Conservation (phyloP, 92 coral and sea anemone species). For the Heliopora coerulea region DNA sequence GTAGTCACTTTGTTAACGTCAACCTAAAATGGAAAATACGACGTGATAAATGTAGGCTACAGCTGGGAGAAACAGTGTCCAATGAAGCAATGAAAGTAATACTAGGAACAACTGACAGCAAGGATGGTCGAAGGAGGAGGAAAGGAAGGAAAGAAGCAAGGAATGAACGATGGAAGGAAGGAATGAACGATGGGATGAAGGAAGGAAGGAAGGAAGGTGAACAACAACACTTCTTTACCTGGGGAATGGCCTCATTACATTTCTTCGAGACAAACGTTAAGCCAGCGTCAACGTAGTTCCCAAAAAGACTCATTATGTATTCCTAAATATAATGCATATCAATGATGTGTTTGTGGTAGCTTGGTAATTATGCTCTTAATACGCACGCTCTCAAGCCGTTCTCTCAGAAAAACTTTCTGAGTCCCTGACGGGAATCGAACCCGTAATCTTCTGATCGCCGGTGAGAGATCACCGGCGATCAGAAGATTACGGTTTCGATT, state of each 20-base stretch:
- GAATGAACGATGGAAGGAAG: not conserved
- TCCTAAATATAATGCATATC: conserved; percentile 52
- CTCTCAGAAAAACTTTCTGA: not conserved
- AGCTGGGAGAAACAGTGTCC: too few species aligned
- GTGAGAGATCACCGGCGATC: not conserved
- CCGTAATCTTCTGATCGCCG: not conserved
- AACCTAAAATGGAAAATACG: too few species aligned
- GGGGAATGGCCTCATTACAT: conserved; percentile 92
- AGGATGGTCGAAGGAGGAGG: not conserved
- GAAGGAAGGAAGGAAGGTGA: not conserved
- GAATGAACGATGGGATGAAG: not conserved
- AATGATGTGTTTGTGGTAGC: too few species aligned
- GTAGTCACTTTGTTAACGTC: conserved; percentile 89
- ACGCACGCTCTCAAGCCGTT: too few species aligned
- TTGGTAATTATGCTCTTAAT: too few species aligned
- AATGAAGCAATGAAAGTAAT: too few species aligned
- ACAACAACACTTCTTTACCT: conserved; percentile 49
- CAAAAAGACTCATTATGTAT: conserved; percentile 85
- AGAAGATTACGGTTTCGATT: too few species aligned
- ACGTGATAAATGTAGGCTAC: too few species aligned
- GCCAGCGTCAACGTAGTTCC: conserved; percentile 90
- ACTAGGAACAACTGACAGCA: too few species aligned
- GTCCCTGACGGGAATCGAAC: not conserved
- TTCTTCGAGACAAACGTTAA: conserved; percentile 79
- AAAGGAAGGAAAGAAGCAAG: not conserved